Percentiles rank a stretch among this genome's conserved stretches.
phyloP scores from a whole-genome alignment of 2,888 invertebrate species.

The Ennomos quercinarius region DNA sequence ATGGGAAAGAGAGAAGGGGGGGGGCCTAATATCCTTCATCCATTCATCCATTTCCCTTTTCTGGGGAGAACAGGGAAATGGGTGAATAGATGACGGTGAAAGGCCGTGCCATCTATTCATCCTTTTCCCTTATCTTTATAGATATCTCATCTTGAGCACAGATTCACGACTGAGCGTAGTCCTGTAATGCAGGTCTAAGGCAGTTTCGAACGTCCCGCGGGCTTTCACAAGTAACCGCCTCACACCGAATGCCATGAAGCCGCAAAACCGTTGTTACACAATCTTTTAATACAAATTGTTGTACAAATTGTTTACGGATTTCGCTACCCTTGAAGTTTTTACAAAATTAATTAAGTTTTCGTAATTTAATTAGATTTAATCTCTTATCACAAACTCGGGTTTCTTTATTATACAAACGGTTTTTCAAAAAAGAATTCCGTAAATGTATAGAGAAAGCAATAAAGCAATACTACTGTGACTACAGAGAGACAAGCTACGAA shows the following conservation, averaged over 20 bases:
- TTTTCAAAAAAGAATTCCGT: slow-evolving; percentile 8
- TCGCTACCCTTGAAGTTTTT: slow-evolving; percentile 23
- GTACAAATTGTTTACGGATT: slow-evolving; percentile 31
- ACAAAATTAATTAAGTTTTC: slow-evolving; percentile 22
- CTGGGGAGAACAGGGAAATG: too few species aligned
- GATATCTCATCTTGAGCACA: too few species aligned
- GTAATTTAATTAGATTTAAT: slow-evolving; percentile 17
- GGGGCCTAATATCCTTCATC: too few species aligned
- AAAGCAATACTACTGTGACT: slow-evolving; percentile 23
- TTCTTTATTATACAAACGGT: too few species aligned
- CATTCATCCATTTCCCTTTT: too few species aligned
- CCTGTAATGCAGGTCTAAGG: too few species aligned
- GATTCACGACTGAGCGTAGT: too few species aligned
- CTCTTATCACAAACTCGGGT: background rate
- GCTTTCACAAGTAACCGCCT: slow-evolving; percentile 63
- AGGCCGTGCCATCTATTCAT: too few species aligned
- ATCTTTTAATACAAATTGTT: slow-evolving; percentile 39
- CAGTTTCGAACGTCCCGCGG: slow-evolving; percentile 59
- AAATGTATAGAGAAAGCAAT: slow-evolving; percentile 22
- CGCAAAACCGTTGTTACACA: slow-evolving; percentile 51
- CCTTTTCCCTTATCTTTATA: too few species aligned
- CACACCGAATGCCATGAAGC: slow-evolving; percentile 58
- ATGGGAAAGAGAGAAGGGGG: too few species aligned
- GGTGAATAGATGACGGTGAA: too few species aligned
- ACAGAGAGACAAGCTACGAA: slow-evolving; percentile 45